Evolutionary conservation across 1,140 invertebrate species (phyloP).

Genomic region (Radopholus similis): DNA sequence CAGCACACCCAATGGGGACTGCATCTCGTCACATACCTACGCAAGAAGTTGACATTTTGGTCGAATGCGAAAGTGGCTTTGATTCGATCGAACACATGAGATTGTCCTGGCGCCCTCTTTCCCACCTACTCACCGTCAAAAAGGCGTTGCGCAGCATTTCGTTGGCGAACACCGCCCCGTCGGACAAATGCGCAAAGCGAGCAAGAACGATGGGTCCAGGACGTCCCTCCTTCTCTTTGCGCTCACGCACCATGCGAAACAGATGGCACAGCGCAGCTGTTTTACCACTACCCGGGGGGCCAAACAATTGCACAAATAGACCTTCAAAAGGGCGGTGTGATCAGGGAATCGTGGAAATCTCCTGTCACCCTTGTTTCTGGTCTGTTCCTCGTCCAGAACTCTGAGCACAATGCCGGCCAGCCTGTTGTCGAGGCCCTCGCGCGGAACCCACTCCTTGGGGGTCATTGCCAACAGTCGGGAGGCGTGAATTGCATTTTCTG

Average conservation of each 20-base stretch:
- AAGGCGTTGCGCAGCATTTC: conserved; percentile 42
- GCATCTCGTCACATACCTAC: conserved; percentile 1
- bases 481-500: conserved; percentile 15
- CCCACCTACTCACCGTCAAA: conserved; percentile 28
- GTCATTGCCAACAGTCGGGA: not conserved
- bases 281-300: conserved; percentile 31
- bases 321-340: not conserved
- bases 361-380: too few species aligned
- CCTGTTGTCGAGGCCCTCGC: conserved; percentile 4
- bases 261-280: conserved; percentile 44
- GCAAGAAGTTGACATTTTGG: too few species aligned
- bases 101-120: not conserved
- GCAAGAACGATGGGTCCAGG: not conserved
- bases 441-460: conserved; percentile 10
- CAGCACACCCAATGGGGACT: not conserved
- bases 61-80: too few species aligned
- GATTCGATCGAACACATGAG: too few species aligned
- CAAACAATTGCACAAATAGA: conserved; percentile 39
- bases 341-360: not conserved
- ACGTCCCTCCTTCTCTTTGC: not conserved
- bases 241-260: conserved; percentile 20
- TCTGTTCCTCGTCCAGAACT: not conserved
- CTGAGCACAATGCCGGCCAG: conserved; percentile 8
- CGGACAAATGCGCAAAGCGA: conserved; percentile 31
- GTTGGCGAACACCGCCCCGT: conserved; percentile 41